These are phyloP conservation scores for Planococcus citri DNA, from an alignment of 1,140 invertebrate genomes.

Conservation along the genomic window DNA sequence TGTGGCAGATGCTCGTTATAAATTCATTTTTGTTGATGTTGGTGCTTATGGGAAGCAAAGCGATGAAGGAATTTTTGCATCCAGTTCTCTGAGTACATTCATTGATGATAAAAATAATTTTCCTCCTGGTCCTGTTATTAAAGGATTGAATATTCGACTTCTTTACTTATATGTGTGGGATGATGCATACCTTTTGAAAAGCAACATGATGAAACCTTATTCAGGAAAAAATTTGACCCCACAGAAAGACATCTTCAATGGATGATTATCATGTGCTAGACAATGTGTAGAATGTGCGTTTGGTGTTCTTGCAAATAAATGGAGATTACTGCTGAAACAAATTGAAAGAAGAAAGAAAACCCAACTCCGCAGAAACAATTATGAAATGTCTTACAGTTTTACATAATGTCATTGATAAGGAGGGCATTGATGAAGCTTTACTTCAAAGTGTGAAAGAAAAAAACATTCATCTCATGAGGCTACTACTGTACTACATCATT, in stretches of 20 bases:
- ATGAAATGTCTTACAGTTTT: too few relatives aligned
- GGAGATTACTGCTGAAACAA: too few relatives aligned
- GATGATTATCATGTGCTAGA: background rate
- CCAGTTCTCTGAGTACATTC: background rate
- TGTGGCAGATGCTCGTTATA: slow-evolving; percentile 33
- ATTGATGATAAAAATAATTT: slow-evolving; percentile 10
- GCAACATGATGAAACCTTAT: background rate
- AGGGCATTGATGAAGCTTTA: too few relatives aligned
- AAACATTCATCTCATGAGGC: too few relatives aligned
- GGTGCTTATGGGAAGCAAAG: slow-evolving; percentile 29
- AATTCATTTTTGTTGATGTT: slow-evolving; percentile 33
- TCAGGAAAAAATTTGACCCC: background rate
- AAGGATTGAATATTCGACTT: too few relatives aligned
- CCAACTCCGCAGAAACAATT: too few relatives aligned
- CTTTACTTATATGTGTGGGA: background rate
- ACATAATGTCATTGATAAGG: too few relatives aligned
- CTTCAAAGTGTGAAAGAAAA: too few relatives aligned
- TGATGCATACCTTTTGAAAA: too few relatives aligned
- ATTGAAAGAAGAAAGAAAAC: too few relatives aligned
- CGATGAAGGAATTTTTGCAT: background rate
- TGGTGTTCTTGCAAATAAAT: slow-evolving; percentile 15
- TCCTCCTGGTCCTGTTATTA: background rate
- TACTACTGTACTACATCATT: too few relatives aligned
- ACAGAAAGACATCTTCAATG: slow-evolving; percentile 14
- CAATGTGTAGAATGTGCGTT: slow-evolving; percentile 13